Base-by-base conservation (phyloP, 2,888 invertebrate species). In the Philopedon plagiatum region DNA sequence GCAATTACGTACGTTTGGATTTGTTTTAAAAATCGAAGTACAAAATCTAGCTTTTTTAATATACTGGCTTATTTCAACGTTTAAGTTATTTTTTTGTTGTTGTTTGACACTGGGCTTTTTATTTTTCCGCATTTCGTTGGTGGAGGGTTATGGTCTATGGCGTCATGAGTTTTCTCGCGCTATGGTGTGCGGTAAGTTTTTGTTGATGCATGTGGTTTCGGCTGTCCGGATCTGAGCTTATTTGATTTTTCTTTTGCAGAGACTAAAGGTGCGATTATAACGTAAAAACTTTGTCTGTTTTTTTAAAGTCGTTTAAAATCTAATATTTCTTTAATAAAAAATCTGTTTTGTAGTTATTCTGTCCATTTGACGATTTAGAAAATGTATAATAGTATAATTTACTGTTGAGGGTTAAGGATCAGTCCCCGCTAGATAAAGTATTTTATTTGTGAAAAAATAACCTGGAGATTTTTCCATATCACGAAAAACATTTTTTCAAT, bases 61-160 rank as follows among this genome's bases (percentile, higher is more conserved):
- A 39, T 49, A n/a, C 64, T 67, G 34, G 34, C 56, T 62, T 29
- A 34, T 2, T 1, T 39, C 3, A 39, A 39, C 13, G n/a, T 41
- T 54, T 75, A 66, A 41, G 64, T 69, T 71, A 57, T 72, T 69
- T 77, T 77, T n/a, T n/a, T n/a, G n/a, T n/a, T 73, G 39, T 67
- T 26, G 32, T 44, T 60, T 76, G 49, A 65, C 60, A 69, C 66
- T 66, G 71, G 71, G 75, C 74, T 74, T 72, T 66, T 71, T 61
- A 60, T 74, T 81, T 80, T 81, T 76, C 81, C 81, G 81, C 81
- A 77, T 79, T 80, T 79, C 80, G 76, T 83, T 81, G 82, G 80
- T 79, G 83, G 82, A 81, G 80, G 80, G 81, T 82, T 78, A 80
- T 82, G 78, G 78, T 76, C 39, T 57, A 49, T 44, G 41, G 57